Evolutionary conservation across 2,888 invertebrate genomes (phyloP).

Genomic region (Anthoptus insignis): DNA sequence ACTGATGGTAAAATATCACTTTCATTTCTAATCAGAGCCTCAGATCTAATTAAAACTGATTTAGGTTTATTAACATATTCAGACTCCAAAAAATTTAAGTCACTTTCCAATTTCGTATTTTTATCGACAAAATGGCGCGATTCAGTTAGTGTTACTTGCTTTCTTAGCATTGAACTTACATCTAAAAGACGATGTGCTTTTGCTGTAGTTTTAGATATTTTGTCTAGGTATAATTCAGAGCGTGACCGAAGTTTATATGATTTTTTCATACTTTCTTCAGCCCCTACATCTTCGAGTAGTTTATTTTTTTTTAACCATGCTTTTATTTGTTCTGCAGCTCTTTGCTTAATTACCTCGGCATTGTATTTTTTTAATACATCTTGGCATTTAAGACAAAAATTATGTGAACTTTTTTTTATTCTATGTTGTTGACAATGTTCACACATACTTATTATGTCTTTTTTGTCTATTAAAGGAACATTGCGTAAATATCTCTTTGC

Average conservation of each 20-base stretch:
- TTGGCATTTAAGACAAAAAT: constrained; percentile 63
- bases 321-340: constrained; percentile 49
- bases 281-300: no score
- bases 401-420: constrained; percentile 40
- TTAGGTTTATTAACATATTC: constrained; percentile 9
- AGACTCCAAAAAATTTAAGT: constrained; percentile 5
- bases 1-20: constrained; percentile 2
- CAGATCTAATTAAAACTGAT: background rate
- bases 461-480: constrained; percentile 55
- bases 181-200: background rate
- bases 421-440: constrained; percentile 59
- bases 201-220: constrained; percentile 34
- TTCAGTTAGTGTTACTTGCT: background rate
- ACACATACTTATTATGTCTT: constrained; percentile 63
- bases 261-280: constrained; percentile 34
- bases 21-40: background rate
- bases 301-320: constrained; percentile 54
- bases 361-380: constrained; percentile 60
- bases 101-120: constrained; percentile 22
- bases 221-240: constrained; percentile 46
- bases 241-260: constrained; percentile 20
- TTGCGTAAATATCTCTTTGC: constrained; percentile 58
- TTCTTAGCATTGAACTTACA: constrained; percentile 34
- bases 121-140: background rate
- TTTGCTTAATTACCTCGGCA: constrained; percentile 6